Percentiles rank a stretch among this genome's conserved stretches.
phyloP scores from a whole-genome alignment of 1,140 invertebrate species.

The Coenobita brevimanus region DNA sequence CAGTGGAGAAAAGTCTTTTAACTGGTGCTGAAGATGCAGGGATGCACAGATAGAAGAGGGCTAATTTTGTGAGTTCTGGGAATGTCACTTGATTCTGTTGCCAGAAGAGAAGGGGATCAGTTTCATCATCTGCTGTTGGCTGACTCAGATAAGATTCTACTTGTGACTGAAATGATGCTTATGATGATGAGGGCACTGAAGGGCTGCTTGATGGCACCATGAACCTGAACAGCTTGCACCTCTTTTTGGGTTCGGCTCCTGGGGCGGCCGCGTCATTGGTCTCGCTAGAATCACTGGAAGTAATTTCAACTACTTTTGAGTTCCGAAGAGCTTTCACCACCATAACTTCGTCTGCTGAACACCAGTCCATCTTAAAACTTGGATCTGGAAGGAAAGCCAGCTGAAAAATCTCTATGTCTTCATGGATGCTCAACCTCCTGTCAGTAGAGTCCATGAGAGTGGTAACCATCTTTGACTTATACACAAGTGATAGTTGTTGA shows the following conservation, averaged over 20 bases:
- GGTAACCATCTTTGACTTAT: conserved; percentile 34
- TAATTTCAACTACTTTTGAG: conserved; percentile 13
- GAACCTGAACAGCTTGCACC: conserved; percentile 39
- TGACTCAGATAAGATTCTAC: conserved; percentile 18
- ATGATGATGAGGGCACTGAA: not conserved
- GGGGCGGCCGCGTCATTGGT: not conserved
- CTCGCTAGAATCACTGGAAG: not conserved
- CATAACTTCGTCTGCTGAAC: conserved; percentile 25
- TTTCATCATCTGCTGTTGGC: conserved; percentile 35
- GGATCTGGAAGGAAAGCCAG: conserved; percentile 32
- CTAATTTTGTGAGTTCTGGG: not conserved
- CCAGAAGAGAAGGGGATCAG: conserved; percentile 37
- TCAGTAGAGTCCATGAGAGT: conserved; percentile 22
- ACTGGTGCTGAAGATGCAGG: conserved; percentile 41
- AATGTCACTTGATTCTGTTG: conserved; percentile 30
- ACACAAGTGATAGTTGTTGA: conserved; percentile 24
- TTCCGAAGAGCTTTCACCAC: conserved; percentile 12
- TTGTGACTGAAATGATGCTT: conserved; percentile 14
- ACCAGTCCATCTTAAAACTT: conserved; percentile 42
- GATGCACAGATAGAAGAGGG: conserved; percentile 28
- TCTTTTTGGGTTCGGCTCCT: not conserved
- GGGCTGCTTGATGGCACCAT: conserved; percentile 6
- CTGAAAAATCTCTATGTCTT: conserved; percentile 33
- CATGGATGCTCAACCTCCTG: conserved; percentile 28
- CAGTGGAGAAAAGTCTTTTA: conserved; percentile 40